phyloP scores from a whole-genome alignment of 1,140 invertebrate genomes.

The Leptinotarsa lineolata region DNA sequence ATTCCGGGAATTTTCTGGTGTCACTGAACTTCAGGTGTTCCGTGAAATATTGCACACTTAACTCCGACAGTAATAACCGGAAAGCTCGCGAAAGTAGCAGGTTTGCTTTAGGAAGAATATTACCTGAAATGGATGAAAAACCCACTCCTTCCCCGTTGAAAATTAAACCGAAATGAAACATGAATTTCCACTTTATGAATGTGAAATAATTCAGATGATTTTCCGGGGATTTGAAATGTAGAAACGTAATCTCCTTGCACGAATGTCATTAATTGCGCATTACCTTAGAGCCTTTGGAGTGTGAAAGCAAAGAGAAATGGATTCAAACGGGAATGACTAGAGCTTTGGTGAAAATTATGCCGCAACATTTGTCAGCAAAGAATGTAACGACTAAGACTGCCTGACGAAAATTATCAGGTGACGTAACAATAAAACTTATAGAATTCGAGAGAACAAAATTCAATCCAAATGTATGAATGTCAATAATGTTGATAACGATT shows the following conservation, averaged over 20 bases:
- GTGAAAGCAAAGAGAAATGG: background rate
- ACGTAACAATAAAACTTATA: too few species aligned
- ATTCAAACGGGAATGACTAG: too few species aligned
- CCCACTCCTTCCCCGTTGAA: background rate
- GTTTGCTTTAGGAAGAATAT: slow-evolving; percentile 1
- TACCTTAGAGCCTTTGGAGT: background rate
- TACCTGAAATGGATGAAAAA: background rate
- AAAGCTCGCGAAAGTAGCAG: background rate
- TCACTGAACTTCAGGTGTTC: slow-evolving; percentile 2
- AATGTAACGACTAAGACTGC: too few species aligned
- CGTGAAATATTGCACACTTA: background rate
- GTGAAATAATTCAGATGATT: slow-evolving; percentile 4
- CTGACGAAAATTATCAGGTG: too few species aligned
- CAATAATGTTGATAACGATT: too few species aligned
- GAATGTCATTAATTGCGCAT: slow-evolving; percentile 6
- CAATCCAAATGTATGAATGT: too few species aligned
- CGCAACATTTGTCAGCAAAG: too few species aligned
- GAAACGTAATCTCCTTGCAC: slow-evolving; percentile 1
- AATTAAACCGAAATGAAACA: background rate
- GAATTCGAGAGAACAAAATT: too few species aligned
- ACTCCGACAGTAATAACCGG: slow-evolving; percentile 4
- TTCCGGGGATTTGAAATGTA: background rate
- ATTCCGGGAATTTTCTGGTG: background rate
- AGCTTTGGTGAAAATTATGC: too few species aligned
- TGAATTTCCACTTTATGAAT: slow-evolving; percentile 3